Evolutionary conservation across 2,797 vertebrate genomes (phyloP), one percentile per base, ranked within the genome.

Genomic region (Anisognathus igniventris): DNA sequence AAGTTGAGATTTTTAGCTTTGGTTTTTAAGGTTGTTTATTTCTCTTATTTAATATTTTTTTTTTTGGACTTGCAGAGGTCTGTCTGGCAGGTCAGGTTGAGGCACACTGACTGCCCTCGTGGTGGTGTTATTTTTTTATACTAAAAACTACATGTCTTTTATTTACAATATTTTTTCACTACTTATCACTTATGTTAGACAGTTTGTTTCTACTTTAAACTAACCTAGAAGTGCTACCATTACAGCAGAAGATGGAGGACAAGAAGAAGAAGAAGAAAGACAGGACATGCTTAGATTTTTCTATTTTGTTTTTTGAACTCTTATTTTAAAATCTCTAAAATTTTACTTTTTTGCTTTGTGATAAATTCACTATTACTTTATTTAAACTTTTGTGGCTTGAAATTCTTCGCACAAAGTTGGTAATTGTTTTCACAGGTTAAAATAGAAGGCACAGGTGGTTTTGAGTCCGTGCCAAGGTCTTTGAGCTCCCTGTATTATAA

Each of bases 211-310:
- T 54, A n/a, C 31, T 54, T 54, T n/a, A 48, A 48, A 48, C 47
- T 15, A 54, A n/a, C 22, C 20, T n/a, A 14, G 9, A 54, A 54
- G 53, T 54, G 13, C 20, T n/a, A 7, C 31, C 22, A n/a, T 54
- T 54, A n/a, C 31, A 54, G 53, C 53, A n/a, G 53, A 54, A 54
- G 31, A n/a, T 22, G 53, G 31, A 54, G 20, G 31, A 54, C 53
- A 54, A n/a, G 53, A 53, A 53, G 45, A 25, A 25, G 51, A 21
- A 54, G 28, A 28, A 51, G 20, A 54, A 54, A 54, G 12, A n/a
- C 31, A 9, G 8, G 53, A 22, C n/a, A 22, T 0, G 0, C 30
- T 54, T 14, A 14, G 8, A 31, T 53, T n/a, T 54, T 54, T 54
- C 51, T 14, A n/a, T 22, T 54, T 54, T n/a, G 9, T 22, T 22